These are phyloP conservation scores for Microtus oregoni DNA, from an alignment of 2,113 vertebrate genomes.

Conservation along the genomic window DNA sequence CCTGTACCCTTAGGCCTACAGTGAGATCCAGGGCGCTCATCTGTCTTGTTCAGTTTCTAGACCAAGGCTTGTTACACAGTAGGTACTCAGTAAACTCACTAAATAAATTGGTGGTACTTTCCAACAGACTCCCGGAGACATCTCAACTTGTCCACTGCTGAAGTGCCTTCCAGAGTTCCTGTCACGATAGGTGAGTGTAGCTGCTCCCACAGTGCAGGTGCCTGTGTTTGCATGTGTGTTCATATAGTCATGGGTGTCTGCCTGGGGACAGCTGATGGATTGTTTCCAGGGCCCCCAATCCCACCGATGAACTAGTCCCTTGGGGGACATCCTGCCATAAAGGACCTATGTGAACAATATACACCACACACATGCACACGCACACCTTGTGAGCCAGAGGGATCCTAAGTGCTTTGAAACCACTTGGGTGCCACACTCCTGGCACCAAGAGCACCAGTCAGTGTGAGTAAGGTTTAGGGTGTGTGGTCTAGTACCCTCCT, in stretches of 20 bases:
- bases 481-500: not conserved
- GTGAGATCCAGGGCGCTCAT: not conserved
- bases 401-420: not conserved
- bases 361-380: not conserved
- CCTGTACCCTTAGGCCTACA: not conserved
- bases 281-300: not conserved
- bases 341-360: not conserved
- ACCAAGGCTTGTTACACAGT: not conserved
- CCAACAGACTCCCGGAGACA: constrained; percentile 79
- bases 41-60: not conserved
- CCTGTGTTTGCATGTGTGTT: not conserved
- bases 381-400: not conserved
- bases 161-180: fast-evolving
- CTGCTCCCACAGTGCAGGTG: not conserved
- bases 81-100: not conserved
- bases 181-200: constrained; percentile 67
- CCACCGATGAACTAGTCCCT: too few relatives aligned
- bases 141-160: fast-evolving
- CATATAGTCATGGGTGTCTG: fast-evolving
- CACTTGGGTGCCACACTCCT: not conserved
- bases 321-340: too few relatives aligned
- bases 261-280: not conserved
- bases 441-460: not conserved
- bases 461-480: too few relatives aligned
- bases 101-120: not conserved